phyloP scores from a whole-genome alignment of 2,797 vertebrate species.

The Delichon dasypus region DNA sequence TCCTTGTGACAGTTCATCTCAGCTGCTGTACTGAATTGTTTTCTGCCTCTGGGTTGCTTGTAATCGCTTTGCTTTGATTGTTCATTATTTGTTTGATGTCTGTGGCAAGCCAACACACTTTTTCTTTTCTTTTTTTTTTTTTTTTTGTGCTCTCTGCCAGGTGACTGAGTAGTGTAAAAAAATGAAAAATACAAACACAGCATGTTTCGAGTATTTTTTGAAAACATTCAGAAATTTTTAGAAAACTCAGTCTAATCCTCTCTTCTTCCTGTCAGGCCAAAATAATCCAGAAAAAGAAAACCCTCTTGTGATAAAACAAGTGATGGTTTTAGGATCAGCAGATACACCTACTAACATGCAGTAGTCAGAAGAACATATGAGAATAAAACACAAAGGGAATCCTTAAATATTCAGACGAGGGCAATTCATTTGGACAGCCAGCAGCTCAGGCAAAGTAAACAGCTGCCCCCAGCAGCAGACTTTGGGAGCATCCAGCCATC shows the following conservation, averaged over 20 bases:
- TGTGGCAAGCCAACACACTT: background rate
- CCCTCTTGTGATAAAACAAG: background rate
- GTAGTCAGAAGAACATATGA: background rate
- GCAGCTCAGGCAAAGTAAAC: background rate
- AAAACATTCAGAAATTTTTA: background rate
- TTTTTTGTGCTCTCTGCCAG: background rate
- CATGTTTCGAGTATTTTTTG: background rate
- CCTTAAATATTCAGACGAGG: background rate
- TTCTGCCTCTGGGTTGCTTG: constrained; percentile 32
- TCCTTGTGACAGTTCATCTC: constrained; percentile 17
- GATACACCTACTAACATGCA: background rate
- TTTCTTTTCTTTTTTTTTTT: background rate
- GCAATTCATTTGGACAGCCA: background rate
- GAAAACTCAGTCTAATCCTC: background rate
- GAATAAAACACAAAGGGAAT: background rate
- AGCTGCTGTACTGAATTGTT: background rate
- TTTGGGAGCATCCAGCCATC: background rate
- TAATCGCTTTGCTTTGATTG: constrained; percentile 25
- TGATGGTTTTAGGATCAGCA: background rate
- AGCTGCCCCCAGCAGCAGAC: background rate
- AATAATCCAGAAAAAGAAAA: background rate
- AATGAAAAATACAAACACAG: background rate
- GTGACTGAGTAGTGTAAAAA: background rate
- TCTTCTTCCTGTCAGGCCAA: background rate
- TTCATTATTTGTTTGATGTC: constrained; percentile 43